Base-by-base conservation (phyloP, 2,797 vertebrate genomes). In the Zalophus californianus region DNA sequence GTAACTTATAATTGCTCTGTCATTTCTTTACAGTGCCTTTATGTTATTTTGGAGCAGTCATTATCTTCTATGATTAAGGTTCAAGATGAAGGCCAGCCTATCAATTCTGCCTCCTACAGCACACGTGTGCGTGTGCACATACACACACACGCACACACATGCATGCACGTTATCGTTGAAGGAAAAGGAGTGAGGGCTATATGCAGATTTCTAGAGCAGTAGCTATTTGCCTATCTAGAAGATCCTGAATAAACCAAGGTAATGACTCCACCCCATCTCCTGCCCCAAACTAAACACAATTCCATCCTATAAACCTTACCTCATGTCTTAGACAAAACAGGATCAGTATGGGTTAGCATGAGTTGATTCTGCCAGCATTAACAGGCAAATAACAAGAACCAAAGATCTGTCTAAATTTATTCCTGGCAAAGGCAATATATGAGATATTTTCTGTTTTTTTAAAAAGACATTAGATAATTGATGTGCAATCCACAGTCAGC, bases 401-500 rank as follows among this genome's bases (percentile, higher is more conserved):
- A 91, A 94, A 92, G 32, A 54, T 64, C 38, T 66, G 38, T 66
- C 78, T 95, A 79, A 92, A 35, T 58, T 64, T 94, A 66, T 95
- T 91, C 79, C 80, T 96, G 95, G 94, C 96, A 94, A 86, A 91
- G 72, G 78, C 62, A 96, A 27, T 72, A 50, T 50, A 18, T 62
- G 93, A 95, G 60, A 89, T 91, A 73, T 92, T 96, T 94, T 96
- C 79, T 97, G 48, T 44, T 66, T 80, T 82, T 95, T 83, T 62
- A 94, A 95, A 91, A 92, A 86, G 44, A 86, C n/a, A 56, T 70
- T 86, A 77, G 86, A 70, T 90, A 79, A 84, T 85, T 54, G 78
- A 93, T 64, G 54, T n/a, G 90, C 70, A 66, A 10, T 27, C 58
- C 25, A 79, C 75, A 80, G 2, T 29, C 0, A 1, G n/a, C 77